Evolutionary conservation across 2,113 vertebrate species (phyloP).

Genomic region (Oophaga pumilio): DNA sequence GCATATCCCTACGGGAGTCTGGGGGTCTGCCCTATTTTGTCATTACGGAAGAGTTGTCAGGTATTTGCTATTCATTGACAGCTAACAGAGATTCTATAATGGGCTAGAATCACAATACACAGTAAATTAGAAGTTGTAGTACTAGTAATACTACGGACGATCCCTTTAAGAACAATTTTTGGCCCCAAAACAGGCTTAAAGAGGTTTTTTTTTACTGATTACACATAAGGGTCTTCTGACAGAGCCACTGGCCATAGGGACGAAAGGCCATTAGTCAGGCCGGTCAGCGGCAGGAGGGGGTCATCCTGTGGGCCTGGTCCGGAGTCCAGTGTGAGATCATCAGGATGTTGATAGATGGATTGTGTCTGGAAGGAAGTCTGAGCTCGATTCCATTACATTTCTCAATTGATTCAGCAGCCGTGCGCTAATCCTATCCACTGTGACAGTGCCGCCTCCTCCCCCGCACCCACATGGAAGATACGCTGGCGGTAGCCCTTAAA

Average conservation of each 20-base stretch:
- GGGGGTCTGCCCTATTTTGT: too few relatives aligned
- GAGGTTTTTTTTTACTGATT: background rate
- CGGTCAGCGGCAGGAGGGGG: background rate
- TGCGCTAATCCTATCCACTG: conserved; percentile 11
- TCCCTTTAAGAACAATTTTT: too few relatives aligned
- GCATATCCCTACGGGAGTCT: too few relatives aligned
- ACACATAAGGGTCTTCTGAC: background rate
- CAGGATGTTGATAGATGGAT: background rate
- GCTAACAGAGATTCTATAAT: too few relatives aligned
- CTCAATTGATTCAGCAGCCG: conserved; percentile 25
- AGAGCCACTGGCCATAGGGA: background rate
- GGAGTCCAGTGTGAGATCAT: conserved; percentile 34
- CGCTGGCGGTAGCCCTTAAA: background rate
- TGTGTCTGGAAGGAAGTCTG: conserved; percentile 30
- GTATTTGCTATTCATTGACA: too few relatives aligned
- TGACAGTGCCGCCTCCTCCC: conserved; percentile 10
- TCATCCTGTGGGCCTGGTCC: background rate
- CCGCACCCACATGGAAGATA: background rate
- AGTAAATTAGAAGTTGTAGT: too few relatives aligned
- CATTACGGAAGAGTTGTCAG: too few relatives aligned
- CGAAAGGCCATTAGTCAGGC: background rate
- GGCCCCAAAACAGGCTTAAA: too few relatives aligned
- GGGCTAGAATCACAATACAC: too few relatives aligned
- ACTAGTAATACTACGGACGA: too few relatives aligned
- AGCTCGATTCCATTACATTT: background rate